Percentiles rank a stretch among this genome's conserved stretches.
Conservation (phyloP, 2,797 vertebrate genomes). For the Eidolon dupreanum region DNA sequence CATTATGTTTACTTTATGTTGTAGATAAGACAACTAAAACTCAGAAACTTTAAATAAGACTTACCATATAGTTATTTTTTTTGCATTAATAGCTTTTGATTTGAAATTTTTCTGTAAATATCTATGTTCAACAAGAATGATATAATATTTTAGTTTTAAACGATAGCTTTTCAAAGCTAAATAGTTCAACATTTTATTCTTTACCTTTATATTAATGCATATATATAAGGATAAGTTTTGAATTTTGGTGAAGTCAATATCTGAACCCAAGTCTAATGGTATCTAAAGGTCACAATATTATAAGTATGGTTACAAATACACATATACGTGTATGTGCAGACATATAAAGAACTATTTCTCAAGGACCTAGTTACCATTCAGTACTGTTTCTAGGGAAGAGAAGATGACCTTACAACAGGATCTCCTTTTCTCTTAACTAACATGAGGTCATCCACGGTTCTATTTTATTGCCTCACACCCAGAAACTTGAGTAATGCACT, state of each 20-base stretch:
- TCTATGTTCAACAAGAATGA: no score
- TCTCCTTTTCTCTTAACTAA: background rate
- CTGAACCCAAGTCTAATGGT: background rate
- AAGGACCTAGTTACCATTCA: background rate
- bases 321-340: fast-evolving
- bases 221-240: background rate
- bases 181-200: no score
- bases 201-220: no score
- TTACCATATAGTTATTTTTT: background rate
- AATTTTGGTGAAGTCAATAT: background rate
- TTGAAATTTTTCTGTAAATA: no score
- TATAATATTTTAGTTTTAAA: no score
- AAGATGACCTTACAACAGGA: background rate
- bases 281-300: background rate
- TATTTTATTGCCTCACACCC: background rate
- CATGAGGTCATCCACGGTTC: background rate
- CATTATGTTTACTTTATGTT: background rate
- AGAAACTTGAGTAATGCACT: background rate
- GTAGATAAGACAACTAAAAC: background rate
- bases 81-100: no score
- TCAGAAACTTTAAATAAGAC: background rate
- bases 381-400: background rate
- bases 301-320: background rate
- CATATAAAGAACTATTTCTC: background rate
- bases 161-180: no score